Evolutionary conservation across 1,140 invertebrate species (phyloP).

Genomic region (Cataglyphis hispanica): DNA sequence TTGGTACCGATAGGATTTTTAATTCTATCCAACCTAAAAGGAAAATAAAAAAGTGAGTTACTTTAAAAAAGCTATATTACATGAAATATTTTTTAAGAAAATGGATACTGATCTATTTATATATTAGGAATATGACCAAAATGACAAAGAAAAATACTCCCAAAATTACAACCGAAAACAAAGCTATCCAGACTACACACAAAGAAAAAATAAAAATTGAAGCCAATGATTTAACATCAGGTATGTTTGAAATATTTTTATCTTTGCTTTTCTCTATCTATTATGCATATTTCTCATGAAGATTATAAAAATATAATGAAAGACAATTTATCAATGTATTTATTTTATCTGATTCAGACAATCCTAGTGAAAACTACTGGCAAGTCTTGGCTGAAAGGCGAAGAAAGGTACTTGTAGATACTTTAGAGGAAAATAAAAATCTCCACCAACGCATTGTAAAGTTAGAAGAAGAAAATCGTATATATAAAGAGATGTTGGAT

Average conservation of each 20-base stretch:
- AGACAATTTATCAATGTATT: background rate
- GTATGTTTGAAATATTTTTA: conserved; percentile 65
- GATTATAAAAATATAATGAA: background rate
- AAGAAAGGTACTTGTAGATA: conserved; percentile 88
- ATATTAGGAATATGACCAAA: conserved; percentile 74
- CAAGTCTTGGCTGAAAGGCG: conserved; percentile 89
- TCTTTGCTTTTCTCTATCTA: background rate
- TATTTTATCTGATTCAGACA: conserved; percentile 74
- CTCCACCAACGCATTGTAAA: conserved; percentile 83
- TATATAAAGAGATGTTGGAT: conserved; percentile 89
- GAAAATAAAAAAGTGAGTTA: conserved; percentile 78
- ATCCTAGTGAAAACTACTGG: conserved; percentile 90
- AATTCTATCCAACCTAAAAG: conserved; percentile 75
- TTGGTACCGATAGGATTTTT: conserved; percentile 85
- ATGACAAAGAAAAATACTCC: conserved; percentile 56
- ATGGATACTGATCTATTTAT: background rate
- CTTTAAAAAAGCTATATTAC: background rate
- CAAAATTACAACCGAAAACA: conserved; percentile 84
- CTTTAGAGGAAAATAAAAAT: conserved; percentile 89
- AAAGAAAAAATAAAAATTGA: conserved; percentile 86
- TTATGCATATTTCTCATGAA: background rate
- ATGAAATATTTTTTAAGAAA: background rate
- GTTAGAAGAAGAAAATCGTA: conserved; percentile 89
- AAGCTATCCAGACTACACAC: conserved; percentile 86
- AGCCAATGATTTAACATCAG: conserved; percentile 88